Base-by-base conservation (phyloP, 2,797 vertebrate genomes). In the Tarsius wallacei region DNA sequence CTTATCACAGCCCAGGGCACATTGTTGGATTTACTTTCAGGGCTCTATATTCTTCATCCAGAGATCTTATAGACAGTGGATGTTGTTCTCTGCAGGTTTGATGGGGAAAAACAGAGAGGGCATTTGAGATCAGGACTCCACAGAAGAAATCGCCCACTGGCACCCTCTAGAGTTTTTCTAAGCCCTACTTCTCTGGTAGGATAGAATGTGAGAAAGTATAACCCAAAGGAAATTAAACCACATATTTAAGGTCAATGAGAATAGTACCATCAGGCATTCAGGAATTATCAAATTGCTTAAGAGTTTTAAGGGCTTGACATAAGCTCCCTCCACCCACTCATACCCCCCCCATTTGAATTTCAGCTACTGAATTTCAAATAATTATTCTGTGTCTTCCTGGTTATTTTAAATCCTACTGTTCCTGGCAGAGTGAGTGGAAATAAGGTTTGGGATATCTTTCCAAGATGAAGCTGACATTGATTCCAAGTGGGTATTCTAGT, bases 341-440 rank as follows among this genome's bases (percentile, higher is more conserved):
- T 5, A 70, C 66, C 33, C 36, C 19, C 81, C 66, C 66, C 36
- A 82, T 86, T 85, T 91, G 91, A 93, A 83, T 51, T 42, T 42
- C 42, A 94, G 36, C 63, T 90, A 90, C 80, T 94, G 71, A 28
- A 96, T 97, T 97, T 96, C 73, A 92, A 81, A 94, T 57, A 91
- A 51, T 87, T 90, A 89, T 82, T 93, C 57, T 95, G 47, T 63
- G 22, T 94, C 78, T 95, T 96, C 63, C 53, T 81, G 51, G 68
- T 66, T 88, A 90, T 64, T 94, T 97, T 89, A 77, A 93, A 97
- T 78, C 93, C 71, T 87, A 31, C 55, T 66, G 28, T 88, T 53
- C 71, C 33, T 82, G 71, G 76, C 42, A 93, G 76, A 94, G 42
- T 80, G 64, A 91, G 2, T 55, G 61, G 80, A 95, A 96, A 97